These are phyloP conservation scores for Athene cunicularia DNA, from an alignment of 2,113 vertebrate species.

Conservation along the genomic window DNA sequence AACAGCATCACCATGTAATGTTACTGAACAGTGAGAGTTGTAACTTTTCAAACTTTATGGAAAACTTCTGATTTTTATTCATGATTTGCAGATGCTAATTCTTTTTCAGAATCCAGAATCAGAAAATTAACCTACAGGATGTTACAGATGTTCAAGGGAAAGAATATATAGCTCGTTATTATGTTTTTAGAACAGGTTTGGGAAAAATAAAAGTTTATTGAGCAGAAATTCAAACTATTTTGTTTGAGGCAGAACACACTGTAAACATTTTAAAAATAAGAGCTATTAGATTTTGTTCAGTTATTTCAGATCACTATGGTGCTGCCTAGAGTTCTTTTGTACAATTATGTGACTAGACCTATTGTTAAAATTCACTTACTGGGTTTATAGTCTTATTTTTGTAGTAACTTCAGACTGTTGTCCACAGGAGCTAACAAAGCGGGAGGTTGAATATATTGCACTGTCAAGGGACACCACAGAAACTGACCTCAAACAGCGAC, in stretches of 20 bases:
- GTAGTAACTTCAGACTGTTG: slow-evolving; percentile 1
- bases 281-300: neutral
- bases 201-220: slow-evolving; percentile 18
- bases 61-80: neutral
- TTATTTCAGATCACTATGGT: neutral
- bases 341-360: neutral
- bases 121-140: neutral
- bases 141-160: neutral
- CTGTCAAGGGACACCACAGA: slow-evolving; percentile 96
- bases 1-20: neutral
- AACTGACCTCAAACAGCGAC: slow-evolving; percentile 93
- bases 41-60: neutral
- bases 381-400: neutral
- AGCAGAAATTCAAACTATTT: neutral
- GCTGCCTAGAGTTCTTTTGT: neutral
- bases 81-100: neutral
- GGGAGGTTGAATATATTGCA: slow-evolving; percentile 92
- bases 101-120: neutral
- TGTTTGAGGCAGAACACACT: neutral
- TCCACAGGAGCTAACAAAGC: slow-evolving; percentile 89
- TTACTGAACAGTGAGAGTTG: neutral
- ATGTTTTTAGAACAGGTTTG: neutral
- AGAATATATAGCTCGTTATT: neutral
- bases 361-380: neutral
- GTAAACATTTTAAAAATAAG: neutral